phyloP scores from a whole-genome alignment of 2,888 invertebrate genomes.

The Nemoura dubitans region DNA sequence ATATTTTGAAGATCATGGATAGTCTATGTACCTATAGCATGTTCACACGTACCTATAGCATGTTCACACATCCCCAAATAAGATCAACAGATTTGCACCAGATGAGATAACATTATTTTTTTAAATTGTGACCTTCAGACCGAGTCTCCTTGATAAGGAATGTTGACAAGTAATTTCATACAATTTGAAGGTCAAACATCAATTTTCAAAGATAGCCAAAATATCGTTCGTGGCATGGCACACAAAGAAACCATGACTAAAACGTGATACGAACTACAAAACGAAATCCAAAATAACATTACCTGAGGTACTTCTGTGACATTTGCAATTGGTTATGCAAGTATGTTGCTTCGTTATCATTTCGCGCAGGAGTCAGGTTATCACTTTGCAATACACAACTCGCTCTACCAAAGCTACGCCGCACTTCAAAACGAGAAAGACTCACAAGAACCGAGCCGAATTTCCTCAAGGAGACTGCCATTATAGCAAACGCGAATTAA shows the following conservation, averaged over 20 bases:
- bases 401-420: background rate
- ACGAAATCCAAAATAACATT: background rate
- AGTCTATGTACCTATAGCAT: too few relatives aligned
- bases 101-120: background rate
- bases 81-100: background rate
- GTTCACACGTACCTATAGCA: background rate
- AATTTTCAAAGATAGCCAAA: background rate
- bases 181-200: background rate
- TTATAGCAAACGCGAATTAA: background rate
- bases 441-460: background rate
- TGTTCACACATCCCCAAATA: background rate
- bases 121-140: background rate
- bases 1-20: too few relatives aligned
- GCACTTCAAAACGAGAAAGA: background rate
- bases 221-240: background rate
- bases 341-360: conserved; percentile 1
- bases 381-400: background rate
- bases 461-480: background rate
- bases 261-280: background rate
- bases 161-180: background rate
- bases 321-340: conserved; percentile 17
- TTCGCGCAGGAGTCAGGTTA: background rate
- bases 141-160: background rate
- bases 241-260: background rate
- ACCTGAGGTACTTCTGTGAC: conserved; percentile 19